A percentile compares a stretch with the other conserved stretches of the same genome.
phyloP scores from a whole-genome alignment of 2,797 vertebrate species.

The Malacoraja senta region DNA sequence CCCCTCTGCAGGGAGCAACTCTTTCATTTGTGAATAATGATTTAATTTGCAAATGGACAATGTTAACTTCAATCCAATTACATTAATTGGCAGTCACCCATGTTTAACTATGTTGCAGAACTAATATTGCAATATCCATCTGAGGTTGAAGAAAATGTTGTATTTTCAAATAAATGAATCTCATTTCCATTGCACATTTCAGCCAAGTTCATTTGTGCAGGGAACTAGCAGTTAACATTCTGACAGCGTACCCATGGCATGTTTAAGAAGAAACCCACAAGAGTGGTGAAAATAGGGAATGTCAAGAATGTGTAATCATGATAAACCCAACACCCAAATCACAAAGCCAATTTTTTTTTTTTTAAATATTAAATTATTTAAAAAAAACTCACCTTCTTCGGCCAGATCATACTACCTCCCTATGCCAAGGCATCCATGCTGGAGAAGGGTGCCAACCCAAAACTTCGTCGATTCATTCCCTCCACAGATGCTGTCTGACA shows the following conservation, averaged over 20 bases:
- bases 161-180: not conserved
- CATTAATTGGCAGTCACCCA: not conserved
- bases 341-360: no score
- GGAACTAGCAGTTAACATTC: no score
- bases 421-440: no score
- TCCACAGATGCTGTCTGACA: no score
- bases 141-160: not conserved
- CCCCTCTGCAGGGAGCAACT: not conserved
- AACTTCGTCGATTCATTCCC: no score
- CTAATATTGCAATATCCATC: not conserved
- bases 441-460: no score
- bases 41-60: not conserved
- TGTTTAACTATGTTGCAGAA: not conserved
- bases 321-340: not conserved
- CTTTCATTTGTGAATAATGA: not conserved
- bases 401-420: not conserved
- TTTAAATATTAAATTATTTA: not conserved
- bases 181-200: not conserved
- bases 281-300: not conserved
- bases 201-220: not conserved
- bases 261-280: not conserved
- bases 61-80: not conserved
- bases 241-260: no score
- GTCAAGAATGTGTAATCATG: not conserved
- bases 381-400: not conserved